Percentiles rank a stretch among this genome's conserved stretches.
Conservation (phyloP, 2,888 invertebrate genomes). For the Netelia virgata region DNA sequence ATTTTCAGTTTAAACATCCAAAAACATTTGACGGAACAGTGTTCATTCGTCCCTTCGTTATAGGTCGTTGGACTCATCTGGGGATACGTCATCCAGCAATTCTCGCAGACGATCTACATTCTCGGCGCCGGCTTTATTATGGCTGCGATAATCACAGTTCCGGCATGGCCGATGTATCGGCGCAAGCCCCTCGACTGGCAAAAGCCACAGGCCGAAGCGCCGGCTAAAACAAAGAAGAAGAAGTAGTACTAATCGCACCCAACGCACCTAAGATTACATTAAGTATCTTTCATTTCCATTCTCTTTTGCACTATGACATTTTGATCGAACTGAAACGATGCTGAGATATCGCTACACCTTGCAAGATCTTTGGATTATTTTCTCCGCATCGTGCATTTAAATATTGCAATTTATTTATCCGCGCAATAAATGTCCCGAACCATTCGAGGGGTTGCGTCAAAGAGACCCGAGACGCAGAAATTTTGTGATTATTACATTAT, state of each 20-base stretch:
- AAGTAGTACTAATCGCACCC: constrained; percentile 79
- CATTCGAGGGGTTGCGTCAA: neutral
- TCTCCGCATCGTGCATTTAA: constrained; percentile 11
- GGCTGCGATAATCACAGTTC: constrained; percentile 95
- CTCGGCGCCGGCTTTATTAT: constrained; percentile 95
- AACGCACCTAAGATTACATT: neutral
- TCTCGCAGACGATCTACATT: constrained; percentile 97
- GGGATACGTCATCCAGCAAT: constrained; percentile 97
- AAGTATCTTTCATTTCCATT: neutral
- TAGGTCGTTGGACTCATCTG: constrained; percentile 94
- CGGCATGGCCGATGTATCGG: constrained; percentile 98
- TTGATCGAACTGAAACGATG: neutral
- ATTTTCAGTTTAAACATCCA: neutral
- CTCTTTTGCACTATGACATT: neutral
- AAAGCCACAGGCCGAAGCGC: constrained; percentile 86
- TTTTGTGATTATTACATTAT: constrained; percentile 7
- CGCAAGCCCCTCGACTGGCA: constrained; percentile 96
- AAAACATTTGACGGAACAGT: neutral
- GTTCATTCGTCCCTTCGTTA: constrained; percentile 48
- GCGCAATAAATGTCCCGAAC: neutral
- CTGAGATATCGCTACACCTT: neutral
- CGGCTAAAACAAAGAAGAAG: constrained; percentile 85
- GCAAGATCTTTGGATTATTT: constrained; percentile 14
- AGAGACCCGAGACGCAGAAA: neutral
- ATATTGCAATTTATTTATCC: constrained; percentile 38